These are phyloP conservation scores for Siderastrea radians DNA, from an alignment of 92 coral and sea anemone genomes.

Conservation along the genomic window DNA sequence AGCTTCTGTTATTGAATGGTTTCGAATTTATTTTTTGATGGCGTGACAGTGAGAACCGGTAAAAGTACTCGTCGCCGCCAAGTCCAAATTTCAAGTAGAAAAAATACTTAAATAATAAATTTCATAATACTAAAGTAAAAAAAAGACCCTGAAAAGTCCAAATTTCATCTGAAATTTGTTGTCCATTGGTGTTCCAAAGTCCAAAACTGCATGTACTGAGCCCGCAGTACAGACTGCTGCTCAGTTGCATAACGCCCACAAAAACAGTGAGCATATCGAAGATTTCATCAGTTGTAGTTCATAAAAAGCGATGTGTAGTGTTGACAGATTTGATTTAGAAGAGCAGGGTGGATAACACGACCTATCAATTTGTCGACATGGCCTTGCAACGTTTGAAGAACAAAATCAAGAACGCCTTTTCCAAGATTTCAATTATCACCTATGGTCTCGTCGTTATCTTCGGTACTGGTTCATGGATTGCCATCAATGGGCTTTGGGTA, in stretches of 20 bases:
- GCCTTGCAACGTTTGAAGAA: conserved; percentile 47
- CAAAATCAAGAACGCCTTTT: conserved; percentile 59
- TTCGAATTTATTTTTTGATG: too few species aligned
- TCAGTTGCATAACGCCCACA: not conserved
- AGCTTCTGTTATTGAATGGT: too few species aligned
- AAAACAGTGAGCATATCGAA: not conserved
- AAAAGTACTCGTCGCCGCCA: too few species aligned
- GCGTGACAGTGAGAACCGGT: too few species aligned
- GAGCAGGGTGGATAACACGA: too few species aligned
- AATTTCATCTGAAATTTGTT: too few species aligned
- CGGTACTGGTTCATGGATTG: conserved; percentile 97
- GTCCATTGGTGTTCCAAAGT: too few species aligned
- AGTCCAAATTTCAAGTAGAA: too few species aligned
- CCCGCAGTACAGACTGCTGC: not conserved
- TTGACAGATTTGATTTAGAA: not conserved
- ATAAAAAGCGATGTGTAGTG: not conserved
- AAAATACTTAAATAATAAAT: too few species aligned
- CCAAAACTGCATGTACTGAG: not conserved
- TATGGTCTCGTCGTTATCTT: conserved; percentile 85
- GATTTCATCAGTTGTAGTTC: not conserved
- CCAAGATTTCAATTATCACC: conserved; percentile 73
- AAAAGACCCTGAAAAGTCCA: too few species aligned
- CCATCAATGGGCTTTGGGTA: conserved; percentile 97
- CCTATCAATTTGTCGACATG: conserved; percentile 10
- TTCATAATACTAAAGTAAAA: too few species aligned